Evolutionary conservation across 2,888 invertebrate genomes (phyloP).

Genomic region (Scaptodrosophila latifasciaeformis): DNA sequence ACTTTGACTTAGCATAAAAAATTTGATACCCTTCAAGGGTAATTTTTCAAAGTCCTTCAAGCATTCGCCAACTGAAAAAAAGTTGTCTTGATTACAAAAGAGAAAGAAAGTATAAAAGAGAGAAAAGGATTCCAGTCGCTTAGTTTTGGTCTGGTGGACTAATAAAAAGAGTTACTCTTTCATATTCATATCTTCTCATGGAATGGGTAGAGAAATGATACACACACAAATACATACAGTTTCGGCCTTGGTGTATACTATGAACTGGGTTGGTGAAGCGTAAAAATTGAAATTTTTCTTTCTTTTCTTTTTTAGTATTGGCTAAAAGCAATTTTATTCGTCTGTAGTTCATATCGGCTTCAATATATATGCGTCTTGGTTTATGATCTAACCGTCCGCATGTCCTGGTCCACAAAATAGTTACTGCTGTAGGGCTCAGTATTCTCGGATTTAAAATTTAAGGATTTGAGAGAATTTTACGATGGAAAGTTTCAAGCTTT

Average conservation of each 20-base stretch:
- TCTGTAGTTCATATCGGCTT: constrained; percentile 41
- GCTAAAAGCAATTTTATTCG: constrained; percentile 34
- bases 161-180: neutral
- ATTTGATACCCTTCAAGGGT: no score
- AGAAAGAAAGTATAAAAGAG: no score
- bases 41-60: no score
- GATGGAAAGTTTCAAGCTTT: no score
- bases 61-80: no score
- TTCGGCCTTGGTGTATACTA: constrained; percentile 9
- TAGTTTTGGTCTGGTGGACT: neutral
- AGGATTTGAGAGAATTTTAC: no score
- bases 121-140: no score
- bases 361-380: constrained; percentile 26
- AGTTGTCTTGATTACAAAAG: no score
- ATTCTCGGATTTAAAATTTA: no score
- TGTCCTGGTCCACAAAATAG: constrained; percentile 10
- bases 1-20: no score
- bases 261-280: constrained; percentile 10
- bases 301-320: no score
- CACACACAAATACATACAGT: constrained; percentile 9
- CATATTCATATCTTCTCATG: constrained; percentile 6
- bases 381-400: neutral
- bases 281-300: constrained; percentile 29
- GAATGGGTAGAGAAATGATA: constrained; percentile 24
- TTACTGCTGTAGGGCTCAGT: no score